Evolutionary conservation across 2,888 invertebrate species (phyloP).

Genomic region (Stenolophus ochropezus): DNA sequence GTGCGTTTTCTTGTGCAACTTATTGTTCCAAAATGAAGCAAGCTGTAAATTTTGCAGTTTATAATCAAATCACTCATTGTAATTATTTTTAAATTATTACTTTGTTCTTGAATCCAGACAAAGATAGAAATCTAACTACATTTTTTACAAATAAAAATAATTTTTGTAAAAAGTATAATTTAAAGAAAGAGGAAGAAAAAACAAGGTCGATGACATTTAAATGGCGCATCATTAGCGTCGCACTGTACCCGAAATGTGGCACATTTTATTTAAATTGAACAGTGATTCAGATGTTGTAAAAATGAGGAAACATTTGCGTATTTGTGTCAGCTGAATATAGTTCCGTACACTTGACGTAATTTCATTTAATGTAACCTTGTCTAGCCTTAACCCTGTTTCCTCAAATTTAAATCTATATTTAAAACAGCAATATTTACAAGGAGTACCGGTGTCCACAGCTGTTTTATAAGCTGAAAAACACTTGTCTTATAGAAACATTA

Average conservation of each 20-base stretch:
- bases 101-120: background rate
- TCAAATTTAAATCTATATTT: slow-evolving; percentile 20
- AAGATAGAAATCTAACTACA: background rate
- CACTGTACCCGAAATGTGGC: slow-evolving; percentile 2
- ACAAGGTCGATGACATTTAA: slow-evolving; percentile 35
- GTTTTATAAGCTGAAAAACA: too few species aligned
- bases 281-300: background rate
- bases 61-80: background rate
- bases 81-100: background rate
- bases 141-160: slow-evolving; percentile 26
- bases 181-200: slow-evolving; percentile 16
- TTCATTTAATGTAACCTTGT: slow-evolving; percentile 33
- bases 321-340: background rate
- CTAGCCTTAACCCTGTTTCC: slow-evolving; percentile 48
- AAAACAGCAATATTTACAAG: slow-evolving; percentile 9
- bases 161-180: slow-evolving; percentile 23
- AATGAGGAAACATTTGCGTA: background rate
- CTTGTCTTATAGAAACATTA: too few species aligned
- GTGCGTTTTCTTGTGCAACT: background rate
- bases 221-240: slow-evolving; percentile 35
- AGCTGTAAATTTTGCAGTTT: background rate
- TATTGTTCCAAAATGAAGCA: background rate
- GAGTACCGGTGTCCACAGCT: too few species aligned
- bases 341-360: slow-evolving; percentile 33
- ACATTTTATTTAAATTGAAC: slow-evolving; percentile 3